A percentile compares a stretch with the other conserved stretches of the same genome.
Conservation (phyloP, 1,140 invertebrate species). For the Dendrolimus punctatus region DNA sequence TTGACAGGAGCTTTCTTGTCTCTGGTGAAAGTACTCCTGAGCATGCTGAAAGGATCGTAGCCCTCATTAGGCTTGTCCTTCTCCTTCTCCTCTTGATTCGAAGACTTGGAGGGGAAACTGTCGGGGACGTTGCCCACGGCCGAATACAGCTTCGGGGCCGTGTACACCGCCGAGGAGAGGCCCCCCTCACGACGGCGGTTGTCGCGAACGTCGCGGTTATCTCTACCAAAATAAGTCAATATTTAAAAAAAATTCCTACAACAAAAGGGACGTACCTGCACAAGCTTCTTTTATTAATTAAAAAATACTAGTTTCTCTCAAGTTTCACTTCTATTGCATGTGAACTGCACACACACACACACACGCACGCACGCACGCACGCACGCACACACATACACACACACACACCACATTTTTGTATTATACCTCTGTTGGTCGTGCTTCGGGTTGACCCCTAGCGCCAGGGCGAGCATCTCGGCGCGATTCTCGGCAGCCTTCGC, state of each 20-base stretch:
- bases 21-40: conserved; percentile 45
- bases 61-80: conserved; percentile 11
- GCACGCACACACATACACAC: too few species aligned
- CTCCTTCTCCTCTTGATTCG: not conserved
- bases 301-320: too few species aligned
- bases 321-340: too few species aligned
- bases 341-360: too few species aligned
- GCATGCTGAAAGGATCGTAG: conserved; percentile 47
- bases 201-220: conserved; percentile 10
- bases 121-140: conserved; percentile 19
- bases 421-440: conserved; percentile 30
- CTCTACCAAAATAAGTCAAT: not conserved
- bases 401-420: too few species aligned
- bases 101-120: conserved; percentile 4
- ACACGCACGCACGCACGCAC: too few species aligned
- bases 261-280: too few species aligned
- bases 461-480: conserved; percentile 36
- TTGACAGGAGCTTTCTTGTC: conserved; percentile 5
- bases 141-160: conserved; percentile 22
- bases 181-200: conserved; percentile 28
- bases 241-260: too few species aligned
- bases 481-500: conserved; percentile 5
- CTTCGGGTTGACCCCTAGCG: conserved; percentile 45
- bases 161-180: conserved; percentile 26
- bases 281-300: too few species aligned